Evolutionary conservation across 64 coral and sea anemone species (phyloP).

Genomic region (Catalaphyllia jardinei): DNA sequence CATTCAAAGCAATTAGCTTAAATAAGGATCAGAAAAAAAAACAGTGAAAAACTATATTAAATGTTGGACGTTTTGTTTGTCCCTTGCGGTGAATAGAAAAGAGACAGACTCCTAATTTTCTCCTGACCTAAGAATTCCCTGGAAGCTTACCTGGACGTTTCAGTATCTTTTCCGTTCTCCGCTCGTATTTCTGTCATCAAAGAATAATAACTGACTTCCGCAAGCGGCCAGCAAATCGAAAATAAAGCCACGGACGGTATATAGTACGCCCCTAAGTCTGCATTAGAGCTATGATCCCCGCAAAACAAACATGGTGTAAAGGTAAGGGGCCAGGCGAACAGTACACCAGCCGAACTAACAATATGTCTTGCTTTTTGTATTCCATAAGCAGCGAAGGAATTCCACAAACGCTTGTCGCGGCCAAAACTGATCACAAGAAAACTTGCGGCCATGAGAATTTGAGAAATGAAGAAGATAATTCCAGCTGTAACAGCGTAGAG

Average conservation of each 20-base stretch:
- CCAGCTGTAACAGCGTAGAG: conserved; percentile 24
- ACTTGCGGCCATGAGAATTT: conserved; percentile 32
- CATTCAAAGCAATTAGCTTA: no score
- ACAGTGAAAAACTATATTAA: no score
- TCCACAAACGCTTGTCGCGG: conserved; percentile 10
- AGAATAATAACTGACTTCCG: conserved; percentile 27
- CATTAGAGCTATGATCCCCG: background rate
- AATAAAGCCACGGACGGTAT: conserved; percentile 18
- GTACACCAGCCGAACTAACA: conserved; percentile 35
- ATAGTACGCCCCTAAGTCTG: background rate
- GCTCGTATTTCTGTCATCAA: background rate
- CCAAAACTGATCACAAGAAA: background rate
- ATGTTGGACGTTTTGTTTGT: no score
- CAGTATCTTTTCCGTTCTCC: background rate
- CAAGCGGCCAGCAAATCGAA: conserved; percentile 33
- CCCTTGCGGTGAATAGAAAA: background rate
- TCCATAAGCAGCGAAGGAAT: conserved; percentile 3
- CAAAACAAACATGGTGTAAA: conserved; percentile 48
- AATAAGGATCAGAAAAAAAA: no score
- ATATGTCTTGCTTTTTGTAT: conserved; percentile 28
- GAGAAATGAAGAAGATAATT: conserved; percentile 50
- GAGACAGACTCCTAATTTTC: no score
- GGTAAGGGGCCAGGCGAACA: conserved; percentile 57
- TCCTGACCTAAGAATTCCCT: background rate
- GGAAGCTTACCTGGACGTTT: background rate